Evolutionary conservation across 2,888 invertebrate species (phyloP).

Genomic region (Phytoseiulus persimilis): DNA sequence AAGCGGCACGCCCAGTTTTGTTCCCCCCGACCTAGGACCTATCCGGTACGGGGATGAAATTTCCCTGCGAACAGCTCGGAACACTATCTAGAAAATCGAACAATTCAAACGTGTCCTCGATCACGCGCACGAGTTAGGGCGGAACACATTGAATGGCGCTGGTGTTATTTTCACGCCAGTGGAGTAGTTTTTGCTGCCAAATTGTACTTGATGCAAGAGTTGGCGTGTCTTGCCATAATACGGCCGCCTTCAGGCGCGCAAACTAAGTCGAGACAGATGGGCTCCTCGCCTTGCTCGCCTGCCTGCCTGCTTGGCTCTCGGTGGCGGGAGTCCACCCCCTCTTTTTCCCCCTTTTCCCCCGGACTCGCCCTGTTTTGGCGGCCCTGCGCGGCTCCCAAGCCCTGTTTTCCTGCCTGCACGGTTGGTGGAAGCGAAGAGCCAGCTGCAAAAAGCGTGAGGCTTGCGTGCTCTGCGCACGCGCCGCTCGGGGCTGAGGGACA

Average conservation of each 20-base stretch:
- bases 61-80: no score
- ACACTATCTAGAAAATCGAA: no score
- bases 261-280: constrained; percentile 39
- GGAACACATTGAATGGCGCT: neutral
- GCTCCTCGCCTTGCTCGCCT: constrained; percentile 29
- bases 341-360: neutral
- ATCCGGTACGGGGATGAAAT: no score
- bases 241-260: neutral
- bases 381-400: neutral
- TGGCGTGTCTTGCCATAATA: constrained; percentile 5
- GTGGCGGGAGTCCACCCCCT: neutral
- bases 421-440: neutral
- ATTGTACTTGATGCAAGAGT: neutral
- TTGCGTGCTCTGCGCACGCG: constrained; percentile 33
- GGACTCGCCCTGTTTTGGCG: neutral
- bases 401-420: neutral
- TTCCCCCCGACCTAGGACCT: no score
- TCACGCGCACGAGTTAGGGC: no score
- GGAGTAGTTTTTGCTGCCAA: neutral
- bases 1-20: no score
- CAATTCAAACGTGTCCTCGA: neutral
- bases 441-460: constrained; percentile 37
- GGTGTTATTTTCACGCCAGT: neutral
- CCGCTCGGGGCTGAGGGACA: constrained; percentile 29
- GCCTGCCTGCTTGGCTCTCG: neutral